phyloP scores from a whole-genome alignment of 2,797 vertebrate species.

The Lagorchestes hirsutus region DNA sequence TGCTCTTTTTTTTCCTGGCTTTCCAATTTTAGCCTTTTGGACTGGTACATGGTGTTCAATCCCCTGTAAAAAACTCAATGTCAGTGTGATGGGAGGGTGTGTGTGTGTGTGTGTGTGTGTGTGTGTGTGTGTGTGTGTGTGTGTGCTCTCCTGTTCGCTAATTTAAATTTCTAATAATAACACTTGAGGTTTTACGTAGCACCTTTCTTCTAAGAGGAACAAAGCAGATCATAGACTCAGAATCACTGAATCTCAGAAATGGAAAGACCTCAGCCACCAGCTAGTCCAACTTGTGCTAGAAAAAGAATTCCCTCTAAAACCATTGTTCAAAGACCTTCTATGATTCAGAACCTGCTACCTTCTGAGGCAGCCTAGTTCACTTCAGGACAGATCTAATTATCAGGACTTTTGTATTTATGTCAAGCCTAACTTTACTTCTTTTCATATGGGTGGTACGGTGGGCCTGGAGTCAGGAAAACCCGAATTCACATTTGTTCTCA shows the following conservation, averaged over 20 bases:
- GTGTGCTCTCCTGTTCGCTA: slow-evolving; percentile 22
- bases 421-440: not conserved
- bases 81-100: slow-evolving; percentile 76
- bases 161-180: slow-evolving; percentile 74
- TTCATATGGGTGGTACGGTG: not conserved
- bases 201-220: slow-evolving; percentile 54
- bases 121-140: not conserved
- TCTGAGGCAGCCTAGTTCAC: not conserved
- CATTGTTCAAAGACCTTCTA: not conserved
- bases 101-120: not conserved
- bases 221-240: slow-evolving; percentile 53
- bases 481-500: not conserved
- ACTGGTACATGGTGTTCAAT: slow-evolving; percentile 72
- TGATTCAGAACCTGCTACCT: not conserved
- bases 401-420: not conserved
- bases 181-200: slow-evolving; percentile 45
- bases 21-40: slow-evolving; percentile 78
- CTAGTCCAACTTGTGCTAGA: not conserved
- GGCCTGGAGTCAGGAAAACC: not conserved
- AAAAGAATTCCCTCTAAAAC: not conserved
- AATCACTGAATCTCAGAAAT: not conserved
- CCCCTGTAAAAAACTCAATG: slow-evolving; percentile 73
- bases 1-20: slow-evolving; percentile 55
- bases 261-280: not conserved
- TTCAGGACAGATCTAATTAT: not conserved